Evolutionary conservation across 2,113 vertebrate species (phyloP), one percentile per base, ranked within the genome.

Genomic region (cattle (Bos taurus)): DNA sequence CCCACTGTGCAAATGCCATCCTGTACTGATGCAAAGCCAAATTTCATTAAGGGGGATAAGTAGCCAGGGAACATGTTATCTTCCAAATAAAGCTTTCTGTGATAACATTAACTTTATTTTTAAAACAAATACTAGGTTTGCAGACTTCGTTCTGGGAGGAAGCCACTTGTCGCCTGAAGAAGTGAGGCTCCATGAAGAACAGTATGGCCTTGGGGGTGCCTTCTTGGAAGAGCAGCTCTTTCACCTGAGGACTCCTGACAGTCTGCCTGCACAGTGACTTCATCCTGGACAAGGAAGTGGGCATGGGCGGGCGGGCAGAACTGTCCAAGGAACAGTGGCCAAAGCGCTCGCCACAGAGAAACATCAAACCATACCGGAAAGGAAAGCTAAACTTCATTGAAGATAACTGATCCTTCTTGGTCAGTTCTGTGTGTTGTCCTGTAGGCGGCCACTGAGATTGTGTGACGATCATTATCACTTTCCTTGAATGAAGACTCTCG

Each of bases 161-260:
- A 98, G 97, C 67, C 99, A 99, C 0, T 4, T 99, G 85, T 99
- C 98, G 0, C 60, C 98, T 8, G 98, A 98, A 95, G 99, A 99
- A 98, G n/a, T 94, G 12, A 97, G 95, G 85, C 96, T 81, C 0
- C 99, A 99, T 0, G 99, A 99, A 7, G 95, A 98, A 7, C 97
- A 99, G 7, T 99, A 99, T 0, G 99, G 99, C 40, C 62, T 99
- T 11, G 99, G 99, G 17, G 99, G 99, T 14, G 91, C 82, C 83
- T 99, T 99, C 96, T 81, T 99, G 52, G 99, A 99, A 80, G 98
- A 99, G 60, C 98, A 99, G 94, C 98, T 99, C 17, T 99, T 99
- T 74, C 98, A 97, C 54, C 67, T 64, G 7, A 82, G 84, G 25
- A 83, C 92, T 13, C 93, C 60, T 23, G 96, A 74, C 90, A 96